Evolutionary conservation across 2,888 invertebrate genomes (phyloP), one percentile per base, ranked within the genome.

Genomic region (Hybos culiciformis): DNA sequence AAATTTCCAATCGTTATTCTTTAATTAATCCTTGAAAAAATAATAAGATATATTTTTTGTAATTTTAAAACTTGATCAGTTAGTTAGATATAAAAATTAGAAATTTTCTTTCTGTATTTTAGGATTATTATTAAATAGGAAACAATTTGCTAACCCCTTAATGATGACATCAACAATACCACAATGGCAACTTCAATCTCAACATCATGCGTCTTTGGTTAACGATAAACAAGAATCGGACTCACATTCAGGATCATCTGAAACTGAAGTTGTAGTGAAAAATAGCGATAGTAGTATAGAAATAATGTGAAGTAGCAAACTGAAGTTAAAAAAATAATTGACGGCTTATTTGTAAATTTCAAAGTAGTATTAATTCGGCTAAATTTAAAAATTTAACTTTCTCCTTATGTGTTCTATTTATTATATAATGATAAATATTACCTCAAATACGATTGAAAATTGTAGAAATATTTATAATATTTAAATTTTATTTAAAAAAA

Each of bases 261-360:
- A 81, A 60, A 80, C 78, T 1, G 82, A 82, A 54, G 79, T 79
- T 51, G 77, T 76, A 17, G 77, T 80, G 31, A 80, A 81, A 65
- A 81, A 78, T 52, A 81, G 81, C 56, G 81, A 81, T 60, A 79
- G 79, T 64, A 80, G 80, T 58, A 62, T 81, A 59, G 81, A 81
- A 66, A 80, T 81, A 56, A 78, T 81, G 78, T 80, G 64, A 75
- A 48, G 39, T 14, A 32, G n/a, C n/a, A n/a, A n/a, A n/a, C n/a
- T n/a, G n/a, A n/a, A n/a, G n/a, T n/a, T n/a, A n/a, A n/a, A n/a
- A n/a, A 26, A 26, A 7, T 12, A 7, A 5, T 5, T 29, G 29
- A n/a, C 12, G 29, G n/a, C 8, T 12, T 4, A 4, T 4, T n/a
- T n/a, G n/a, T 29, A 29, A 12, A n/a, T 29, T 12, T 29, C 5